phyloP scores from a whole-genome alignment of 1,140 invertebrate species.

The Mizuhopecten yessoensis region DNA sequence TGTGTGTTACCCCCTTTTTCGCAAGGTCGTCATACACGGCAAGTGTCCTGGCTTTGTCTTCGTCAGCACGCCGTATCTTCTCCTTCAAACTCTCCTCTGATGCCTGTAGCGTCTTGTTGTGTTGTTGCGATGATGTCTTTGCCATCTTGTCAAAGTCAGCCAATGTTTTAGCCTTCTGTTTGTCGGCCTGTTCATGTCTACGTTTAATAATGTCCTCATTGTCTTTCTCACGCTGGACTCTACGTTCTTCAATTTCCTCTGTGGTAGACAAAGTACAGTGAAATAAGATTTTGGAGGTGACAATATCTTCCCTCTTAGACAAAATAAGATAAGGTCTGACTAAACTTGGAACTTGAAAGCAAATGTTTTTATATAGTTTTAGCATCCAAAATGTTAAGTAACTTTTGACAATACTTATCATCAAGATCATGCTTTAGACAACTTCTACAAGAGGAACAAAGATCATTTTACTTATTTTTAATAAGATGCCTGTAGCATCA shows the following conservation, averaged over 20 bases:
- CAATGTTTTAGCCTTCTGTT: conserved; percentile 61
- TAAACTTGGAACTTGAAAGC: too few relatives aligned
- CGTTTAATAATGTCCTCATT: conserved; percentile 71
- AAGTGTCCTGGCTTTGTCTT: conserved; percentile 57
- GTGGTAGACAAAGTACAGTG: conserved; percentile 20
- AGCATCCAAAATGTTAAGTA: too few relatives aligned
- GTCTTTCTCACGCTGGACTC: conserved; percentile 69
- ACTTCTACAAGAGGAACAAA: too few relatives aligned
- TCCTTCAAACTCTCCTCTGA: conserved; percentile 58
- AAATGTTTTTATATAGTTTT: too few relatives aligned
- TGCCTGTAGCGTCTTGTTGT: conserved; percentile 50
- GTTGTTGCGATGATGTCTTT: conserved; percentile 42
- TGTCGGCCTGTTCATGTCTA: conserved; percentile 65
- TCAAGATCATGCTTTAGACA: too few relatives aligned
- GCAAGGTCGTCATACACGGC: conserved; percentile 75
- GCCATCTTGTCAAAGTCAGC: conserved; percentile 63
- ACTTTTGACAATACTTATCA: too few relatives aligned
- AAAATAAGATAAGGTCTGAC: too few relatives aligned
- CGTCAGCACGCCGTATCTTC: conserved; percentile 52
- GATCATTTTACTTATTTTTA: too few relatives aligned
- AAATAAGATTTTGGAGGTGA: not conserved
- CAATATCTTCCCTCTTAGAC: not conserved
- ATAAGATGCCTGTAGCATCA: too few relatives aligned
- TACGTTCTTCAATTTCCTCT: conserved; percentile 75
- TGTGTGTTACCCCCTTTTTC: conserved; percentile 47